Evolutionary conservation across 1,140 invertebrate genomes (phyloP), one percentile per base, ranked within the genome.

Genomic region (Drosophila pallidifrons): DNA sequence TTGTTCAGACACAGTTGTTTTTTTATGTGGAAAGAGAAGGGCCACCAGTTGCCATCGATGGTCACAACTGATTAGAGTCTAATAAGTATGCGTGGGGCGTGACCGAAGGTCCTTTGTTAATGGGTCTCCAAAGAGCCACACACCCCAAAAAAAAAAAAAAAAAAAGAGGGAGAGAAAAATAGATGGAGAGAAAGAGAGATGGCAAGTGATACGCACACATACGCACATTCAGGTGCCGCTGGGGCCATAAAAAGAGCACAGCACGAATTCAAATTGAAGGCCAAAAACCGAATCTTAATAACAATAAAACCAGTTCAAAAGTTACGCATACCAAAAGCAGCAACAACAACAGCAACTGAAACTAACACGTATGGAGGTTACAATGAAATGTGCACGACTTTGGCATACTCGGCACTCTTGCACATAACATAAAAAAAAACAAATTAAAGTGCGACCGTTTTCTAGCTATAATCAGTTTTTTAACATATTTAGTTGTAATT

Each of bases 11-110:
- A 30, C n/a, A 30, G 4, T n/a, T 41, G 16, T n/a, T 5, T 15
- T 35, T 16, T 25, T 0, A n/a, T 20, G 51, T 5, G 2, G 16
- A 5, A 10, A 11, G 20, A 20, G 3, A 10, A 20, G n/a, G 60
- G 54, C 76, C 82, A 87, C 79, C 76, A 88, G 82, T 88, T 88
- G 82, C 80, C 79, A 66, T 87, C 73, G 77, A 77, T 82, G 82
- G 69, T 75, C 82, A 77, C 80, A 83, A 88, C 83, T 89, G 83
- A 88, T 88, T 88, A 89, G 77, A 83, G 83, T 78, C 83, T 88
- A 88, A 88, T 88, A 88, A 88, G 83, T 88, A 88, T 88, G 80
- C 83, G 80, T 83, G 69, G 82, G 80, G 85, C 83, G 77, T 87
- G 82, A 82, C 77, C 79, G 45, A 69, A 51, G 46, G 64, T 52